Evolutionary conservation across 2,113 vertebrate genomes (phyloP), one percentile per base, ranked within the genome.

Genomic region (Haemorhous mexicanus): DNA sequence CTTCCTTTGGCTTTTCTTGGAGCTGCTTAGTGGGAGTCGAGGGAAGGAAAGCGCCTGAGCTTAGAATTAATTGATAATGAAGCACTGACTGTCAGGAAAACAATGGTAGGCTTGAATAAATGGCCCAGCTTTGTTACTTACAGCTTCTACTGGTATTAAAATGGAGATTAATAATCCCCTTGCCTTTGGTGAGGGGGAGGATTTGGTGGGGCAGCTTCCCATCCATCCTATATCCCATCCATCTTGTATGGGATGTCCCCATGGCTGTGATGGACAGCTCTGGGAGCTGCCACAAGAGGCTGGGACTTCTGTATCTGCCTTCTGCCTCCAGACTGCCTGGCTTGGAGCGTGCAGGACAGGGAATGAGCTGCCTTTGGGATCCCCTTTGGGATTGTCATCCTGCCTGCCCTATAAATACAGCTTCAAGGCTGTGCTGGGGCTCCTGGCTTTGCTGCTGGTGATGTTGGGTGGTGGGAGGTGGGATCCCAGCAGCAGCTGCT

Each of bases 21-120:
- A 53, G 73, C 75, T 12, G 1, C 84, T 81, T 0, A 0, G 50
- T 46, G 59, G 73, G 84, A 93, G 73, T 74, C 0, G 2, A 55
- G 32, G 55, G 74, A 76, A 92, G 47, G 73, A 23, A 49, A 53
- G 52, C 0, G 2, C 4, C 16, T 52, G 90, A 84, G 66, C 83
- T 68, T 81, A 62, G 88, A 96, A 95, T 97, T 95, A 96, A 93
- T 97, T 96, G 96, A 95, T 95, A 91, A 94, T 70, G 76, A 92
- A 96, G 59, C 6, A 6, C 27, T 37, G 67, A 49, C 93, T 96
- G 93, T 92, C 93, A 95, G 75, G 84, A 87, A 84, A 92, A 90
- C 91, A 93, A 92, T 59, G 58, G 69, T 37, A 63, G 89, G 49
- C 75, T 70, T 63, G 81, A 88, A 94, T 90, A 94, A 96, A 94